These are phyloP conservation scores for Galago senegalensis DNA, from an alignment of 2,797 vertebrate genomes.

Conservation along the genomic window DNA sequence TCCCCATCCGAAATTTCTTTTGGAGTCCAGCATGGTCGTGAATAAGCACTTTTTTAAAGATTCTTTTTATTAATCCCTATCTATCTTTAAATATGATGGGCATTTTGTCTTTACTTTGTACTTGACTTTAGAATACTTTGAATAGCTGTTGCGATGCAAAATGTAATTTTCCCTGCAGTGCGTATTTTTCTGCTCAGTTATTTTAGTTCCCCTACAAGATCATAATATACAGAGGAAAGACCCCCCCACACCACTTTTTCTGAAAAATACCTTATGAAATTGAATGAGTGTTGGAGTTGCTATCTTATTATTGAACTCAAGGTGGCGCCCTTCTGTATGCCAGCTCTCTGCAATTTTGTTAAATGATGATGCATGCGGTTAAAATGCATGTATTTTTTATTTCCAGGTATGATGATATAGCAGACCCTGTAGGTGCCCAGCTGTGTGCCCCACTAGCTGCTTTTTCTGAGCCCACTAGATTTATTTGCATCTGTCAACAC, in stretches of 20 bases:
- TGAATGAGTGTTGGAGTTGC: background rate
- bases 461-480: background rate
- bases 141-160: background rate
- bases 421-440: background rate
- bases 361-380: background rate
- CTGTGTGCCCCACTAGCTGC: background rate
- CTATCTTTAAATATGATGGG: conserved; percentile 17
- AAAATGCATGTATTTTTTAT: background rate
- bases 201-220: background rate
- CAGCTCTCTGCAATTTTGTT: background rate
- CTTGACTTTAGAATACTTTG: background rate
- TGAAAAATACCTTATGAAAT: background rate
- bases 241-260: background rate
- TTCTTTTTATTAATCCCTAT: background rate
- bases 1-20: background rate
- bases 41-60: background rate
- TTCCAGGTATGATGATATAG: background rate
- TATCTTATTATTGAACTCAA: background rate
- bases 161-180: background rate
- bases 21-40: background rate
- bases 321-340: background rate
- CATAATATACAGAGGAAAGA: background rate
- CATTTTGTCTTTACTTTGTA: conserved; percentile 36
- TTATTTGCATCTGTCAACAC: background rate
- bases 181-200: background rate